Conservation (phyloP, 2,113 vertebrate species). For the Pteronura brasiliensis region DNA sequence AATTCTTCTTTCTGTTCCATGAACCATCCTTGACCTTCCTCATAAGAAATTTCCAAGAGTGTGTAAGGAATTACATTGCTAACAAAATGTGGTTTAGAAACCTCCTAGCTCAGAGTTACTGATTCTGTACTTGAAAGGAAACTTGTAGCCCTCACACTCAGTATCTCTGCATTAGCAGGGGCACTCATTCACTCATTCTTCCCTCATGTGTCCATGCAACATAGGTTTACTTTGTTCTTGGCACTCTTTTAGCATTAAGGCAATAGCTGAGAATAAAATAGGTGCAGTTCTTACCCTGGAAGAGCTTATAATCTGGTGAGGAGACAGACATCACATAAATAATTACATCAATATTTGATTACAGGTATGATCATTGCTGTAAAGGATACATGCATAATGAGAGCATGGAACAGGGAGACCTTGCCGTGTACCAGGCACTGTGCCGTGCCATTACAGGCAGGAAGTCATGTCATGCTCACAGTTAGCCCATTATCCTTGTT, state of each 20-base stretch:
- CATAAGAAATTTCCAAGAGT: background rate
- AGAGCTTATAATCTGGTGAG: background rate
- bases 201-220: background rate
- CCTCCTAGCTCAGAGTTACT: background rate
- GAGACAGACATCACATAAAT: background rate
- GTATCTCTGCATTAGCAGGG: background rate
- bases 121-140: background rate
- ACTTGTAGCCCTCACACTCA: background rate
- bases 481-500: background rate
- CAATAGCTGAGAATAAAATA: background rate
- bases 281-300: background rate
- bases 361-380: background rate
- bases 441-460: background rate
- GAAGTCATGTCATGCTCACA: background rate
- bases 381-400: background rate
- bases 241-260: background rate
- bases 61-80: background rate
- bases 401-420: background rate
- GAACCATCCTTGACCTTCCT: background rate
- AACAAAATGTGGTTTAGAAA: background rate
- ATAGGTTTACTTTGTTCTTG: background rate
- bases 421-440: background rate
- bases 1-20: background rate
- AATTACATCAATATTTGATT: background rate
- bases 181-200: background rate